Evolutionary conservation across 2,113 vertebrate genomes (phyloP).

Genomic region (Ancistrus triradiatus): DNA sequence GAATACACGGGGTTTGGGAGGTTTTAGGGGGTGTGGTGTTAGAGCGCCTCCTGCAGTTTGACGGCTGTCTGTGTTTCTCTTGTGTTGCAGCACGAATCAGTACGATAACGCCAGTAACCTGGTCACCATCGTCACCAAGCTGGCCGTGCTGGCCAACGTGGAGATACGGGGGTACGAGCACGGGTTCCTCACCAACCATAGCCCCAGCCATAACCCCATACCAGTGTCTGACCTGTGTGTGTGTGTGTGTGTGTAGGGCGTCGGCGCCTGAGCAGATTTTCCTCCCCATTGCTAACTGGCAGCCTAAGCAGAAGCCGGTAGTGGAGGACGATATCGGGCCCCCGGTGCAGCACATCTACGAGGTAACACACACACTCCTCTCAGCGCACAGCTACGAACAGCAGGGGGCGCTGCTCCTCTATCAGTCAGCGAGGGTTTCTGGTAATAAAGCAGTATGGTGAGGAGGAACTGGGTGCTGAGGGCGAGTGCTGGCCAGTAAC

Average conservation of each 20-base stretch:
- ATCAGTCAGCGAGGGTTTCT: too few relatives aligned
- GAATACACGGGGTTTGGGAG: too few relatives aligned
- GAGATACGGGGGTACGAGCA: conserved; percentile 89
- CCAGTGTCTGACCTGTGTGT: conserved; percentile 1
- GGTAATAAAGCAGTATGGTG: too few relatives aligned
- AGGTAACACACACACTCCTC: conserved; percentile 64
- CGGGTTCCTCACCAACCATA: neutral
- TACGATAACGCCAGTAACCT: conserved; percentile 80
- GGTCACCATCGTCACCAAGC: conserved; percentile 75
- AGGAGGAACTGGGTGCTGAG: too few relatives aligned
- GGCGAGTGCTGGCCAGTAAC: too few relatives aligned
- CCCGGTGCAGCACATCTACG: conserved; percentile 86
- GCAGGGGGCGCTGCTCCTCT: too few relatives aligned
- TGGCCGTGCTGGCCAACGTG: conserved; percentile 84
- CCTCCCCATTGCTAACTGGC: conserved; percentile 91
- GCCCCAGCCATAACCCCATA: too few relatives aligned
- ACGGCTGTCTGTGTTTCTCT: conserved; percentile 2
- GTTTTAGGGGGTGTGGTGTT: too few relatives aligned
- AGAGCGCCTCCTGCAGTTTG: conserved; percentile 30
- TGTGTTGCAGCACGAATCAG: conserved; percentile 83
- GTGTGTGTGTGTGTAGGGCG: conserved; percentile 64
- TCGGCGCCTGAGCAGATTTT: conserved; percentile 88
- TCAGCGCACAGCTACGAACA: too few relatives aligned
- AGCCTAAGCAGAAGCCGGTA: conserved; percentile 73
- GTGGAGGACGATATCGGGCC: conserved; percentile 91